Percentiles rank a stretch among this genome's conserved stretches.
These are phyloP conservation scores for Aradophagus sp. DNA, from an alignment of 1,140 invertebrate species.

Conservation along the genomic window DNA sequence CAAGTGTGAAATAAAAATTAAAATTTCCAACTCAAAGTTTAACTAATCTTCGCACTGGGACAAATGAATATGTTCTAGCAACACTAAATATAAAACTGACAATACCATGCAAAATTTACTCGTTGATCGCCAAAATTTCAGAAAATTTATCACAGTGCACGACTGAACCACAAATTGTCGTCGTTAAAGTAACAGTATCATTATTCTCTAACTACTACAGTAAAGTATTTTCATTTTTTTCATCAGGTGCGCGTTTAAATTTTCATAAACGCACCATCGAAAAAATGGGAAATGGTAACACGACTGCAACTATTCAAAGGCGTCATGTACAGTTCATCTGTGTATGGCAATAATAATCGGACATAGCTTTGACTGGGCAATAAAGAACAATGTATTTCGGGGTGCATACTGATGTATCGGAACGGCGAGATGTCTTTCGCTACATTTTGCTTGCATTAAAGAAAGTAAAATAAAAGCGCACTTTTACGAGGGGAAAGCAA, in stretches of 20 bases:
- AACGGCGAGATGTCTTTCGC: conserved; percentile 28
- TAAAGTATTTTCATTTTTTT: too few species aligned
- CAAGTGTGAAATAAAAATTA: too few species aligned
- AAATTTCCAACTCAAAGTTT: too few species aligned
- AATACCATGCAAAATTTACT: too few species aligned
- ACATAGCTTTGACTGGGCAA: conserved; percentile 33
- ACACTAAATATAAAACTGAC: too few species aligned
- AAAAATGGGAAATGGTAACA: conserved; percentile 3
- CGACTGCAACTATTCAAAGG: conserved; percentile 22
- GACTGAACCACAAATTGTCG: too few species aligned
- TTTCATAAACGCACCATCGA: conserved; percentile 8
- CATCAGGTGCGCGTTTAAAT: conserved; percentile 21
- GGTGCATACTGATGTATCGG: conserved; percentile 26
- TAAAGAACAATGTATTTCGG: conserved; percentile 45
- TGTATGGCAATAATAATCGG: conserved; percentile 36
- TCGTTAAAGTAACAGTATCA: too few species aligned
- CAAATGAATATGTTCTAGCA: too few species aligned
- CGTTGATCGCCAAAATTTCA: too few species aligned
- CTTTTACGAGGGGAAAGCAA: conserved; percentile 41
- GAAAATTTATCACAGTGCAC: too few species aligned
- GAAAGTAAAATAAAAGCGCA: conserved; percentile 45
- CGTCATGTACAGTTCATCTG: conserved; percentile 30
- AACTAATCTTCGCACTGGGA: too few species aligned
- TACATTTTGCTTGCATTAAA: conserved; percentile 44
- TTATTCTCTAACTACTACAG: too few species aligned